phyloP scores from a whole-genome alignment of 2,113 vertebrate species.

The Rhabdomys dilectus region DNA sequence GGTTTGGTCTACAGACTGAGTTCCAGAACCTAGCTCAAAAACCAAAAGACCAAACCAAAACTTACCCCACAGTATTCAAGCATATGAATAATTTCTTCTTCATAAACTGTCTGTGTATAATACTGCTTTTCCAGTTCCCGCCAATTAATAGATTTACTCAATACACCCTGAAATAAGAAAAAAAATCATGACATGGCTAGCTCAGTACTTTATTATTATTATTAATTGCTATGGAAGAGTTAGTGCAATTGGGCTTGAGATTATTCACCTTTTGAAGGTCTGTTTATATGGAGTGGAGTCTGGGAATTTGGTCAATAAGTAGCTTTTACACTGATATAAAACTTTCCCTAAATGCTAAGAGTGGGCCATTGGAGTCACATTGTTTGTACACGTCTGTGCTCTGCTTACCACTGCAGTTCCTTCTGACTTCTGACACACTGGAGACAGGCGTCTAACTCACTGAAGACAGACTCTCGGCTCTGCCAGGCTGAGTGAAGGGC shows the following conservation, averaged over 20 bases:
- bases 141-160: conserved; percentile 98
- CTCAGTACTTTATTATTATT: not conserved
- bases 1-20: too few species aligned
- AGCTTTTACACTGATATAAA: not conserved
- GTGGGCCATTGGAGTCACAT: not conserved
- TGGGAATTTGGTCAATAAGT: not conserved
- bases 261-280: not conserved
- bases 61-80: conserved; percentile 98
- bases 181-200: not conserved
- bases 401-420: not conserved
- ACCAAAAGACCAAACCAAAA: conserved; percentile 38
- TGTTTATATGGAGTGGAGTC: not conserved
- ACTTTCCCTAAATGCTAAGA: not conserved
- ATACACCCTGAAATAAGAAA: conserved; percentile 91
- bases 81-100: conserved; percentile 96
- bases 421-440: not conserved
- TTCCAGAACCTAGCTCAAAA: not conserved
- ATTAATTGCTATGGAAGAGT: conserved; percentile 16
- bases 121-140: conserved; percentile 97
- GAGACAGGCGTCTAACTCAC: not conserved
- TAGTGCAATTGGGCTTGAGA: conserved; percentile 17
- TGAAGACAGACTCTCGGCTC: not conserved
- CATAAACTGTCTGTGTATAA: conserved; percentile 94
- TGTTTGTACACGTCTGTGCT: not conserved
- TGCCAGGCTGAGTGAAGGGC: not conserved